Conservation (phyloP, 2,113 vertebrate species). For the Diadophis punctatus region DNA sequence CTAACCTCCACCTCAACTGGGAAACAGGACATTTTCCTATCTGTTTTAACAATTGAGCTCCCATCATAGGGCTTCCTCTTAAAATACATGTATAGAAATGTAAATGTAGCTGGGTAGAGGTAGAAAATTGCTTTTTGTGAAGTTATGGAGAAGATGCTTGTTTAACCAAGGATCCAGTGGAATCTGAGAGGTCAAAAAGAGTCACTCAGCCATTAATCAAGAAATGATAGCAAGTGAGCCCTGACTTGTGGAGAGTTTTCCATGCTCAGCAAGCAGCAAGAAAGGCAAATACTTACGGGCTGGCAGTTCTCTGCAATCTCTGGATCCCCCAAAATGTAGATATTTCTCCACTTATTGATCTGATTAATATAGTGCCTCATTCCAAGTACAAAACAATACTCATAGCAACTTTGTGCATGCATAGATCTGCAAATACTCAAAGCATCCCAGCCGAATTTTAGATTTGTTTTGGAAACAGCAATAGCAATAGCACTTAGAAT, state of each 20-base stretch:
- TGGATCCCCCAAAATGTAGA: neutral
- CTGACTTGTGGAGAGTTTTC: neutral
- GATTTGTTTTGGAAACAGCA: neutral
- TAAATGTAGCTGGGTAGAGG: neutral
- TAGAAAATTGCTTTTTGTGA: neutral
- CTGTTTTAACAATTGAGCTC: neutral
- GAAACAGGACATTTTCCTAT: neutral
- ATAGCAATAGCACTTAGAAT: too few species aligned
- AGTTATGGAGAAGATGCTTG: neutral
- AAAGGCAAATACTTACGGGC: neutral
- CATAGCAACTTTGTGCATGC: neutral
- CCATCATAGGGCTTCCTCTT: neutral
- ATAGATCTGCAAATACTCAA: neutral
- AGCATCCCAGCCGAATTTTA: neutral
- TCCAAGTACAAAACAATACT: neutral
- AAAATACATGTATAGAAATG: neutral
- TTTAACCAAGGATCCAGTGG: neutral
- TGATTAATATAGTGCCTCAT: neutral
- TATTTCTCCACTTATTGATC: neutral
- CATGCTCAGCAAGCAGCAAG: neutral
- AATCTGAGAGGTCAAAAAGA: neutral
- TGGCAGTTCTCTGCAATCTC: neutral
- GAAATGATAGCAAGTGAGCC: neutral
- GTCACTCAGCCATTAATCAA: neutral
- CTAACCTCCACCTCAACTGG: neutral